These are phyloP conservation scores for Trachymyrmex cornetzi DNA, from an alignment of 1,140 invertebrate genomes.

Conservation along the genomic window DNA sequence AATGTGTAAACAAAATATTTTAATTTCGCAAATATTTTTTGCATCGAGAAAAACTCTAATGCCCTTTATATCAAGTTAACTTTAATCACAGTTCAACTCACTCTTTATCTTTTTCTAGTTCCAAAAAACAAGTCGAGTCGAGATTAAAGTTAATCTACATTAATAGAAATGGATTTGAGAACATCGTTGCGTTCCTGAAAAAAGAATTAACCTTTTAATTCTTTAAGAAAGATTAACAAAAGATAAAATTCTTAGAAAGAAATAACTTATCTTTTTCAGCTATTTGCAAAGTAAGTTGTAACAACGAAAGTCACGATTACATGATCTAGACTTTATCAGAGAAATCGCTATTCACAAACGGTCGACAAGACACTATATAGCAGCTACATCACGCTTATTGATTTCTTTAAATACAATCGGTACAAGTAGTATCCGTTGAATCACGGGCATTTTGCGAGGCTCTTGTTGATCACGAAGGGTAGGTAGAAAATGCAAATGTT, in stretches of 20 bases:
- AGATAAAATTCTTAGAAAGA: neutral
- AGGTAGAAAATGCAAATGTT: conserved; percentile 46
- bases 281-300: neutral
- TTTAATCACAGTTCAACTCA: too few relatives aligned
- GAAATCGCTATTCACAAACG: conserved; percentile 7
- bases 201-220: neutral
- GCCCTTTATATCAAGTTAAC: too few relatives aligned
- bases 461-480: conserved; percentile 41
- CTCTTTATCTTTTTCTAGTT: too few relatives aligned
- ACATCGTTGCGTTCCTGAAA: neutral
- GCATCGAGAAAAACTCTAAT: neutral
- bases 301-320: neutral
- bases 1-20: neutral
- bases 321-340: neutral
- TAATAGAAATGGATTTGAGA: neutral
- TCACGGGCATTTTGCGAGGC: neutral
- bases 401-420: conserved; percentile 52
- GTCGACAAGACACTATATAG: neutral
- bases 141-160: too few relatives aligned
- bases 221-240: neutral
- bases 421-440: conserved; percentile 24
- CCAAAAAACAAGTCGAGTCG: too few relatives aligned
- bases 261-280: neutral
- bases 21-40: neutral
- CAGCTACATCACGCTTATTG: conserved; percentile 38